phyloP scores from a whole-genome alignment of 2,113 vertebrate genomes.

The Ptilorrhoa leucosticta region DNA sequence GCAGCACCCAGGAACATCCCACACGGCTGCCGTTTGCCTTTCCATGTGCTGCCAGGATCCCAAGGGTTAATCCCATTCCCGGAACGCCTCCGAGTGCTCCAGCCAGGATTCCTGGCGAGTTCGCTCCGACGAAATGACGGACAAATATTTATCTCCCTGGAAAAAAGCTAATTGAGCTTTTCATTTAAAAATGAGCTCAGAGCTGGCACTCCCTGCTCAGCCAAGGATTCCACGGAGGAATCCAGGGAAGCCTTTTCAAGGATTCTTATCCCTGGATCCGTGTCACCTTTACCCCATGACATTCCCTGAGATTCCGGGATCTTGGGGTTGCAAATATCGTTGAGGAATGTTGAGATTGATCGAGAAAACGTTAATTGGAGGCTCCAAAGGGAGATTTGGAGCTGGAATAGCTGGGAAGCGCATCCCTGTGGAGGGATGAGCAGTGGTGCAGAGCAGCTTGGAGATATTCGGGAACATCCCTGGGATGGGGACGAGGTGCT shows the following conservation, averaged over 20 bases:
- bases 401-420: not conserved
- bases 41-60: not conserved
- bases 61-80: not conserved
- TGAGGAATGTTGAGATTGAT: not conserved
- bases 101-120: not conserved
- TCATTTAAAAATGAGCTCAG: not conserved
- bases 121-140: not conserved
- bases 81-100: rapidly evolving
- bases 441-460: not conserved
- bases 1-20: not conserved
- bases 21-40: not conserved
- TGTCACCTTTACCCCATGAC: rapidly evolving
- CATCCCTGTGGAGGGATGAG: not conserved
- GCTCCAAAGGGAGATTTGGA: not conserved
- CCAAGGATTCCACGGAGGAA: not conserved
- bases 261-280: not conserved
- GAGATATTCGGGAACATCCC: not conserved
- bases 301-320: not conserved
- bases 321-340: not conserved
- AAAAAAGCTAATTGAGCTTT: not conserved
- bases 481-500: not conserved
- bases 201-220: not conserved
- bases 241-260: not conserved
- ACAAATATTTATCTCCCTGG: not conserved
- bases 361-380: not conserved